phyloP scores from a whole-genome alignment of 2,113 vertebrate species.

The Philantomba maxwellii region DNA sequence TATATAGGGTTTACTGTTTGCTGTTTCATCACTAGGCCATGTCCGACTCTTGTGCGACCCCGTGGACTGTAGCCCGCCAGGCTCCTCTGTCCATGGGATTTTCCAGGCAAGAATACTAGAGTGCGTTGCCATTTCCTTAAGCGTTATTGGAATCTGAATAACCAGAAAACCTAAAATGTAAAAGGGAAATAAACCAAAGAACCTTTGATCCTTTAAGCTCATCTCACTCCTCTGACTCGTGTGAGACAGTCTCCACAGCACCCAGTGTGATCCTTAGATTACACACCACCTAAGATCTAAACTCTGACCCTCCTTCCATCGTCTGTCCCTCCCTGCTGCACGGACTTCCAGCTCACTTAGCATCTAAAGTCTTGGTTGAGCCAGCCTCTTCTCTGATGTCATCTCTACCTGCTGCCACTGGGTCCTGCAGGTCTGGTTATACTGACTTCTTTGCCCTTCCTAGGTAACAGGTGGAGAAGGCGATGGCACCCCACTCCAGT shows the following conservation, averaged over 20 bases:
- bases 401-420: neutral
- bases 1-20: neutral
- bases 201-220: neutral
- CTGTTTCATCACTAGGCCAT: neutral
- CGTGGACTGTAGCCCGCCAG: too few species aligned
- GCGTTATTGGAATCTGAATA: neutral
- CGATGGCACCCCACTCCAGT: too few species aligned
- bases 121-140: neutral
- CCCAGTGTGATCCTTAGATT: neutral
- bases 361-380: neutral
- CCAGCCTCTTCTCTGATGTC: too few species aligned
- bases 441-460: neutral
- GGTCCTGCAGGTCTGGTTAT: neutral
- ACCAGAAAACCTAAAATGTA: neutral
- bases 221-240: neutral
- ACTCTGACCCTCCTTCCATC: neutral
- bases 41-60: too few species aligned
- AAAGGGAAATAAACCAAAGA: neutral
- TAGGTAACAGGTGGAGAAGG: too few species aligned
- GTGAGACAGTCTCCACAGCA: neutral
- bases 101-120: too few species aligned
- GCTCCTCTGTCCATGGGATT: too few species aligned
- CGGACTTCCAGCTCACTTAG: neutral
- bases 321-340: fast-evolving
- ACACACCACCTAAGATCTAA: too few species aligned